Conservation (phyloP, 1,140 invertebrate genomes). For the Potamilus streckersoni region DNA sequence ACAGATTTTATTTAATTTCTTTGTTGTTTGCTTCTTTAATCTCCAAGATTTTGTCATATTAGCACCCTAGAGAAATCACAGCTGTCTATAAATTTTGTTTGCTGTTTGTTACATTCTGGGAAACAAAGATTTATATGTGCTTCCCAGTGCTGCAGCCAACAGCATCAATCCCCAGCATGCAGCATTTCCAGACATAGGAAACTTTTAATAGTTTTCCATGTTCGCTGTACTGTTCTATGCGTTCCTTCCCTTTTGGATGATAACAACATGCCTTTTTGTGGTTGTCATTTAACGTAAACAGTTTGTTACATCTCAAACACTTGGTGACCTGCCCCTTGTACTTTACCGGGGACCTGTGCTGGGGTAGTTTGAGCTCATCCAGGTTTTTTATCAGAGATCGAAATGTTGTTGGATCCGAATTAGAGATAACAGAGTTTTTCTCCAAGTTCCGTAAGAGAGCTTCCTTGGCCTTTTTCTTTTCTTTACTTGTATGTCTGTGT, state of each 20-base stretch:
- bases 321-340: conserved; percentile 75
- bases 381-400: conserved; percentile 35
- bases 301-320: conserved; percentile 63
- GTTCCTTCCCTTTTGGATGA: conserved; percentile 55
- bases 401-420: conserved; percentile 27
- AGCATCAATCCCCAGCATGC: conserved; percentile 49
- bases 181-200: conserved; percentile 59
- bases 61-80: not conserved
- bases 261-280: conserved; percentile 61
- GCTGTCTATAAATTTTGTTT: not conserved
- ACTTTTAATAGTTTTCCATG: conserved; percentile 50
- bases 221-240: conserved; percentile 55
- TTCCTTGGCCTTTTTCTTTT: conserved; percentile 19
- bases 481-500: conserved; percentile 7
- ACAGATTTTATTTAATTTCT: no score
- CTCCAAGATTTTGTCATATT: no score
- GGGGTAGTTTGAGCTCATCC: conserved; percentile 38
- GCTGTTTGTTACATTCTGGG: not conserved
- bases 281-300: conserved; percentile 59
- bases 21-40: no score
- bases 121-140: conserved; percentile 44
- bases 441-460: conserved; percentile 16
- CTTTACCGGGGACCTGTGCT: conserved; percentile 23
- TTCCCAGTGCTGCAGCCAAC: conserved; percentile 58
- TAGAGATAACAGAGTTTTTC: conserved; percentile 1